Evolutionary conservation across 2,113 vertebrate genomes (phyloP).

Genomic region (Calyptomena viridis): DNA sequence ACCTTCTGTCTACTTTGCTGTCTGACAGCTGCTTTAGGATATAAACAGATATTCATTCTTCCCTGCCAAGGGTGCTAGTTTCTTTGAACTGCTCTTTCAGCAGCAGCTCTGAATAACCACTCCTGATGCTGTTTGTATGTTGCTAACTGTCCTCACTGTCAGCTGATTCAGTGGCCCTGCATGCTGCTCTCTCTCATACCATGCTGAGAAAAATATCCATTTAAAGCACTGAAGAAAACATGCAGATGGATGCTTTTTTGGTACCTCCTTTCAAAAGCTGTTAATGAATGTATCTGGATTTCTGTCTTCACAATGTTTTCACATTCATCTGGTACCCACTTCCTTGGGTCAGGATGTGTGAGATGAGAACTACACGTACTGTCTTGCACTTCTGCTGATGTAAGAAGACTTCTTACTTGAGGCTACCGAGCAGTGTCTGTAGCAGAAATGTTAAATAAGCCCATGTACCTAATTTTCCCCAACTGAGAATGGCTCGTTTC

Average conservation of each 20-base stretch:
- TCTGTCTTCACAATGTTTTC: background rate
- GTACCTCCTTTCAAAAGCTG: background rate
- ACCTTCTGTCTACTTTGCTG: background rate
- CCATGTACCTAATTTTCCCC: background rate
- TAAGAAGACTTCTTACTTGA: background rate
- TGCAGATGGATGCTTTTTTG: background rate
- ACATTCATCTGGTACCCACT: background rate
- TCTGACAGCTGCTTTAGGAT: background rate
- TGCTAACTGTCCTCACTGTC: background rate
- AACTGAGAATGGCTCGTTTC: background rate
- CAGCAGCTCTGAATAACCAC: background rate
- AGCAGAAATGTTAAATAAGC: background rate
- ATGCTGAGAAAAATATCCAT: background rate
- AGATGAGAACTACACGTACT: background rate
- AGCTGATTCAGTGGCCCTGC: background rate
- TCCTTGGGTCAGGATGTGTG: background rate
- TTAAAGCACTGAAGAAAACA: background rate
- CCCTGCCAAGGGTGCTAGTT: background rate
- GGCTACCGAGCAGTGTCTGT: background rate
- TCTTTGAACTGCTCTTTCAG: background rate
- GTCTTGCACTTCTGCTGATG: background rate
- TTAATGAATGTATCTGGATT: background rate
- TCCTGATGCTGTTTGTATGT: background rate
- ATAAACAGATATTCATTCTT: conserved; percentile 20
- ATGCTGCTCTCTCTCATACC: background rate